Base-by-base conservation (phyloP, 1,140 invertebrate genomes). In the Zaprionus capensis region DNA sequence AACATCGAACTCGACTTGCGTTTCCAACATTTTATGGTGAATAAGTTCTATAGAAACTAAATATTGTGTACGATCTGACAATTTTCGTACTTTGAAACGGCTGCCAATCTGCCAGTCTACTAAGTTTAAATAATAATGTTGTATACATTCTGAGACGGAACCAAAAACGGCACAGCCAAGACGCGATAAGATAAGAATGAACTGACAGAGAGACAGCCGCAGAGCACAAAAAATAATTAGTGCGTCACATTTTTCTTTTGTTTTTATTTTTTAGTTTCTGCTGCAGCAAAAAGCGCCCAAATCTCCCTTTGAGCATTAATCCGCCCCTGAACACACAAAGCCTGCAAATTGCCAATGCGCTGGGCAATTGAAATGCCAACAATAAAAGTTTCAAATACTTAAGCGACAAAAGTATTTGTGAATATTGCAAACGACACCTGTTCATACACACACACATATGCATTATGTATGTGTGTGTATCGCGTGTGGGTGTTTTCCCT, bases 131-230 rank as follows among this genome's bases (percentile, higher is more conserved):
- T 64, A 80, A 66, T 64, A 68, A 67, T 70, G 64, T 73, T 78
- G 65, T 76, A 59, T 57, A 53, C 24, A 41, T 78, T 56, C 46
- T 28, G 49, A 65, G 38, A 55, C 83, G 78, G 77, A 80, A 78
- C 74, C 62, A 88, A 75, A 87, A 67, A 59, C 57, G n/a, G 34
- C 68, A 49, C 70, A 68, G 66, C 26, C 31, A 71, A 68, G 26
- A 26, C 15, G 67, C 36, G 84, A 87, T 87, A 84, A 87, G 84
- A 87, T 87, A 87, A 82, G 80, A 66, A n/a, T 20, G 41, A 22
- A 34, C 57, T 49, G 46, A 46, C 38, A 31, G 57, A 36, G 24
- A 56, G 56, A 58, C 31, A 38, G 56, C 31, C 61, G 41, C 26
- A 71, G 58, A 71, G 41, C 15, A 17, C 4, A 26, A 22, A 26